A percentile compares a stretch with the other conserved stretches of the same genome.
phyloP scores from a whole-genome alignment of 2,113 vertebrate species.

The Bufo bufo region DNA sequence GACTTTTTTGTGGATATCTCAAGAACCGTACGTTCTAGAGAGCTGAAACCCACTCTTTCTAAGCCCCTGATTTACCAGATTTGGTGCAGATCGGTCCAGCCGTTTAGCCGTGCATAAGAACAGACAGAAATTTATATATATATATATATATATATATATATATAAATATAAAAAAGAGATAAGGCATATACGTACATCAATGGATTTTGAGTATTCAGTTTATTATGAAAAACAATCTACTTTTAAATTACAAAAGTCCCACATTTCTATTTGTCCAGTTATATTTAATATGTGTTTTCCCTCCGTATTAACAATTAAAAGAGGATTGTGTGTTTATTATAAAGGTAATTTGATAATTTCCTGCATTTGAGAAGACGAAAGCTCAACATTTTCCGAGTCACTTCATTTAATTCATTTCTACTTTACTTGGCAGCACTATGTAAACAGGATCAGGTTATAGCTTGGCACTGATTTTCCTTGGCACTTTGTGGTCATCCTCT shows the following conservation, averaged over 20 bases:
- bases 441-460: slow-evolving; percentile 38
- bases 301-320: slow-evolving; percentile 16
- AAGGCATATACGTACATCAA: neutral
- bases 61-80: no score
- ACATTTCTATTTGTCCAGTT: neutral
- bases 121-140: no score
- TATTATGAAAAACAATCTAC: slow-evolving; percentile 15
- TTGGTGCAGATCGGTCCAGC: no score
- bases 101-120: no score
- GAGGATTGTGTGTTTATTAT: slow-evolving; percentile 21
- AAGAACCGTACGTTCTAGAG: no score
- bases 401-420: neutral
- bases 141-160: no score
- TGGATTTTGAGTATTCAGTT: neutral
- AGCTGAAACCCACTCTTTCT: no score
- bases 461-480: slow-evolving; percentile 51
- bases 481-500: neutral
- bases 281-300: neutral
- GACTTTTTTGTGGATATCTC: no score
- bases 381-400: neutral
- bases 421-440: neutral
- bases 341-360: slow-evolving; percentile 23
- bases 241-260: neutral
- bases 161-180: neutral
- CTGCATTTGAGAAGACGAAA: neutral